phyloP scores from a whole-genome alignment of 2,113 vertebrate genomes.

The Callipepla squamata region DNA sequence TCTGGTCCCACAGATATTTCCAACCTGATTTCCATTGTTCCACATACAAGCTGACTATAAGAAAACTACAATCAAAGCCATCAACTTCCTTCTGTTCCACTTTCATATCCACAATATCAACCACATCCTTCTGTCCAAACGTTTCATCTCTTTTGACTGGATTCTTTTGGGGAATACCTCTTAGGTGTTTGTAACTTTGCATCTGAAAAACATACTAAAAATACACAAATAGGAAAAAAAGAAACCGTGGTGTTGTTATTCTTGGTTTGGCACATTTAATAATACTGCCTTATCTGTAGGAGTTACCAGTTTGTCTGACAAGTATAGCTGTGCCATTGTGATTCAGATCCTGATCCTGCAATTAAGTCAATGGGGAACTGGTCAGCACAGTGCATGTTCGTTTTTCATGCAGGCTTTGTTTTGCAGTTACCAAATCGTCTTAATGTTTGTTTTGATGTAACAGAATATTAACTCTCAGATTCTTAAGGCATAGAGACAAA shows the following conservation, averaged over 20 bases:
- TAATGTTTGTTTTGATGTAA: slow-evolving; percentile 11
- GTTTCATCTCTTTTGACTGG: neutral
- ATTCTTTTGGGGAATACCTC: neutral
- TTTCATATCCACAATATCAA: neutral
- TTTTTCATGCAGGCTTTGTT: neutral
- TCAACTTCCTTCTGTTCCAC: neutral
- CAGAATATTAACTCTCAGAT: neutral
- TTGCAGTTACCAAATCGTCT: neutral
- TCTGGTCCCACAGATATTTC: neutral
- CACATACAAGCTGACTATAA: neutral
- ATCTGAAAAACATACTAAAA: neutral
- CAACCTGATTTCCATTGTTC: neutral
- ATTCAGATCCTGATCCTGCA: neutral
- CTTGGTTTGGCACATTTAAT: neutral
- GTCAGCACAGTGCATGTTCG: neutral
- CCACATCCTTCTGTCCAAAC: neutral
- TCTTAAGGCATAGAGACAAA: slow-evolving; percentile 8
- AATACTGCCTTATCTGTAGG: neutral
- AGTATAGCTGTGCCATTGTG: neutral
- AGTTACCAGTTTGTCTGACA: neutral
- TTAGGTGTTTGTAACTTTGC: neutral
- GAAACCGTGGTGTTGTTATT: neutral
- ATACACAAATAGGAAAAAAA: neutral
- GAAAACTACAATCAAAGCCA: neutral
- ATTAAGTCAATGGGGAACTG: neutral